Evolutionary conservation across 1,140 invertebrate genomes (phyloP).

Genomic region (Bombus confusus): DNA sequence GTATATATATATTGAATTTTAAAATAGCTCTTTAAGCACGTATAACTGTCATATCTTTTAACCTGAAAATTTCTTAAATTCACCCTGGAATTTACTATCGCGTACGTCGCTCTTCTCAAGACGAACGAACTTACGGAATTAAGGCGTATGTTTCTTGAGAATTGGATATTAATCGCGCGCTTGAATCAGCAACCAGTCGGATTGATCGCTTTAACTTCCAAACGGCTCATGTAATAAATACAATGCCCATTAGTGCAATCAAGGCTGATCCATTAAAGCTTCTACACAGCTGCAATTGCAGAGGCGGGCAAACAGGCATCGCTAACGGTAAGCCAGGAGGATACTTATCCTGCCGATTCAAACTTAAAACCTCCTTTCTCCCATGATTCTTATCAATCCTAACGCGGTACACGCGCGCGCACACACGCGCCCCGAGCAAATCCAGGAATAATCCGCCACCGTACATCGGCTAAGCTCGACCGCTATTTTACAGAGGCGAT

Average conservation of each 20-base stretch:
- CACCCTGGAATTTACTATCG: neutral
- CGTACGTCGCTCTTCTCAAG: neutral
- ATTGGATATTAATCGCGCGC: too few relatives aligned
- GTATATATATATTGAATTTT: too few relatives aligned
- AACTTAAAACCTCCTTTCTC: constrained; percentile 21
- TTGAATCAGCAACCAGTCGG: too few relatives aligned
- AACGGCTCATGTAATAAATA: neutral
- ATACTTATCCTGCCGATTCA: constrained; percentile 9
- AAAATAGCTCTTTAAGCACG: too few relatives aligned
- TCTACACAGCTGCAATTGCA: neutral
- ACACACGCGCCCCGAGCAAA: neutral
- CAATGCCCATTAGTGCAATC: constrained; percentile 5
- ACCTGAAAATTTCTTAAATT: too few relatives aligned
- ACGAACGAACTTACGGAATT: too few relatives aligned
- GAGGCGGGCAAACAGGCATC: constrained; percentile 9
- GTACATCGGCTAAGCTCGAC: constrained; percentile 46
- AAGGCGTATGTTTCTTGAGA: too few relatives aligned
- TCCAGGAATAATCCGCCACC: constrained; percentile 40
- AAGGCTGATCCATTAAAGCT: neutral
- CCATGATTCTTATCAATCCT: constrained; percentile 39
- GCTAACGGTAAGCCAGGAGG: constrained; percentile 11
- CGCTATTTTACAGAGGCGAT: constrained; percentile 56
- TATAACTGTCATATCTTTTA: too few relatives aligned
- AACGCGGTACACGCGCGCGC: neutral
- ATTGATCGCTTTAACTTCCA: too few relatives aligned